Conservation (phyloP, 2,113 vertebrate genomes). For the Rhynchomys soricoides region DNA sequence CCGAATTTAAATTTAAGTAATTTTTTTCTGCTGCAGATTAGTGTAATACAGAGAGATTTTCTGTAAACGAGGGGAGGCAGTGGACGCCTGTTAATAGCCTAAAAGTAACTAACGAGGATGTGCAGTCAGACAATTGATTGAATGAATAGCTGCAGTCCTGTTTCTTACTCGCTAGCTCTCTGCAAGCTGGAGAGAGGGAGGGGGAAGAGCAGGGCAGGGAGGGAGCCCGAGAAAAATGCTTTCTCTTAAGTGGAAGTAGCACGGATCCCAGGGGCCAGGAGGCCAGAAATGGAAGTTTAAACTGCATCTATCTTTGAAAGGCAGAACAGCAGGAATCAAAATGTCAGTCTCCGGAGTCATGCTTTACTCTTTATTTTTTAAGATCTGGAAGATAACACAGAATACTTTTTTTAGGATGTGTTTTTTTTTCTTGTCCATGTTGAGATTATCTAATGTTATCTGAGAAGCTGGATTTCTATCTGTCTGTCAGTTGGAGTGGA, state of each 20-base stretch:
- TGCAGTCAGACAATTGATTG: conserved; percentile 93
- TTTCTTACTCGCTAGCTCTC: conserved; percentile 77
- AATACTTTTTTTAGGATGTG: conserved; percentile 85
- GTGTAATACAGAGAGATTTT: conserved; percentile 76
- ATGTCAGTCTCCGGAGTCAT: conserved; percentile 84
- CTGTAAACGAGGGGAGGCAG: conserved; percentile 75
- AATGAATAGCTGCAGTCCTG: conserved; percentile 92
- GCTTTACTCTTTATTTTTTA: conserved; percentile 76
- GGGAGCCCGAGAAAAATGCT: conserved; percentile 80
- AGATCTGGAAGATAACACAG: conserved; percentile 84
- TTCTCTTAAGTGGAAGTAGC: conserved; percentile 83
- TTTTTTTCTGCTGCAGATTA: conserved; percentile 74
- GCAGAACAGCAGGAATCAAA: conserved; percentile 80
- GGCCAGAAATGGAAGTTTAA: conserved; percentile 83
- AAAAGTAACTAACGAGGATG: conserved; percentile 91
- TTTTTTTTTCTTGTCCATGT: conserved; percentile 78
- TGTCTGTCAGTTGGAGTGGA: conserved; percentile 87
- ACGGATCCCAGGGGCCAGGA: conserved; percentile 86
- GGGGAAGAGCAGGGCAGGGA: conserved; percentile 79
- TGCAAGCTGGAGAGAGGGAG: conserved; percentile 83
- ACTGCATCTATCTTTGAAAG: conserved; percentile 80
- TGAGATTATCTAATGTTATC: conserved; percentile 82
- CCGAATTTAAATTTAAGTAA: conserved; percentile 75
- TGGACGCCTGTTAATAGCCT: conserved; percentile 87
- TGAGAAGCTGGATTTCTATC: conserved; percentile 85